Base-by-base conservation (phyloP, 2,888 invertebrate genomes). In the Acronicta psi region DNA sequence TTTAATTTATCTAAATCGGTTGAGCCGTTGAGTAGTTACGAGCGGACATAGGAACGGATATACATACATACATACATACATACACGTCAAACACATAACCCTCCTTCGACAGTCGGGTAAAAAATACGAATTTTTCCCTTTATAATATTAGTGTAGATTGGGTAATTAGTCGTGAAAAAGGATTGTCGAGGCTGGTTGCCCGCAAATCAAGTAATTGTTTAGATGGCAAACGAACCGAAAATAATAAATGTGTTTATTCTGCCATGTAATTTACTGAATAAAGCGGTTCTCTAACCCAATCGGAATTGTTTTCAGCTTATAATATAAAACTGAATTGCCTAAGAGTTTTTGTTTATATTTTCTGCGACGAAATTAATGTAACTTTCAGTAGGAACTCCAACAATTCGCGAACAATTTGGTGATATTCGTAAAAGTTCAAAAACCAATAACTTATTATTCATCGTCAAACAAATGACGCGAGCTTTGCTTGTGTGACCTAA, bases 351-450 rank as follows among this genome's bases (percentile, higher is more conserved):
- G 57, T 55, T 69, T 59, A 45, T 53, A 46, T 49, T 52, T 42
- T 36, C 36, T 41, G n/a, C 31, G 31, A 69, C 42, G 54, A 60
- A 64, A 49, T 57, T 57, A 51, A 69, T 65, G 44, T 38, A n/a
- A 49, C 44, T 60, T 60, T 16, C 4, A 11, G 14, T 51, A 69
- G 56, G 43, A 69, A 43, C 49, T 14, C 17, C 7, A 59, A 60
- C 54, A 56, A 44, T 63, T 56, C 14, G 34, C 38, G 18, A 69
- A 63, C 64, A 53, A 57, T 69, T 57, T 18, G 17, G 20, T 52
- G 55, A 42, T 52, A 50, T 49, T 34, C 37, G 13, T 11, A 18
- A 18, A 57, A 69, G 23, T 60, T 65, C 18, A 52, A 34, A 51
- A 64, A 57, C 16, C 34, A 50, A 53, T 58, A 45, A 59, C 47